Percentiles rank a stretch among this genome's conserved stretches.
These are phyloP conservation scores for Labeo catla DNA, from an alignment of 2,113 vertebrate genomes.

Conservation along the genomic window DNA sequence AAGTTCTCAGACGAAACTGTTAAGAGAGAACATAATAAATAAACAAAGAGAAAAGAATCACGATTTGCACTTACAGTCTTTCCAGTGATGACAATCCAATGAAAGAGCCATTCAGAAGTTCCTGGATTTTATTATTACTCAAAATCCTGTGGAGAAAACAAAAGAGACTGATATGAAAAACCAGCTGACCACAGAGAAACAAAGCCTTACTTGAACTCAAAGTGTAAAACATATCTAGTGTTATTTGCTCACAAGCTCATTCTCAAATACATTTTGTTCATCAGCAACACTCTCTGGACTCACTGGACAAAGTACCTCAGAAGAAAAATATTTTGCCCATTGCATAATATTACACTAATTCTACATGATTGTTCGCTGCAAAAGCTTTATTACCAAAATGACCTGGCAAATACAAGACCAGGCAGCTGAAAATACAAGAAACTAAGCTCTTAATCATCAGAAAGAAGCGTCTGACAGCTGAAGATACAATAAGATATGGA, in stretches of 20 bases:
- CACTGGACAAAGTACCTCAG: not conserved
- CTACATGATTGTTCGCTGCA: not conserved
- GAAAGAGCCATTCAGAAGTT: conserved; percentile 93
- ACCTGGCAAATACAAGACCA: not conserved
- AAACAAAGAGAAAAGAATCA: conserved; percentile 5
- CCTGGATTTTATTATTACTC: conserved; percentile 96
- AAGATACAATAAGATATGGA: not conserved
- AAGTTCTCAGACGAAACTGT: not conserved
- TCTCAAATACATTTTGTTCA: not conserved
- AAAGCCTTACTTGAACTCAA: not conserved
- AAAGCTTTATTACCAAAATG: not conserved
- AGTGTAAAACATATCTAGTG: not conserved
- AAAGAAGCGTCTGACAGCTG: not conserved
- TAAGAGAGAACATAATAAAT: not conserved
- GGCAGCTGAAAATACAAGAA: not conserved
- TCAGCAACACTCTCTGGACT: not conserved
- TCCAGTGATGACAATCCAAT: conserved; percentile 86
- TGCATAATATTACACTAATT: not conserved
- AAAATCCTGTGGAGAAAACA: conserved; percentile 82
- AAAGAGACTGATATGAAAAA: conserved; percentile 27
- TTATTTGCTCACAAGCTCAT: not conserved
- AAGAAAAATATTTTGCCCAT: not conserved
- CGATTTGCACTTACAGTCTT: conserved; percentile 86
- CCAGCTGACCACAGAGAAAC: not conserved
- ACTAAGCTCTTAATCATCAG: not conserved